Evolutionary conservation across 1,140 invertebrate species (phyloP).

Genomic region (Metopolophium dirhodum): DNA sequence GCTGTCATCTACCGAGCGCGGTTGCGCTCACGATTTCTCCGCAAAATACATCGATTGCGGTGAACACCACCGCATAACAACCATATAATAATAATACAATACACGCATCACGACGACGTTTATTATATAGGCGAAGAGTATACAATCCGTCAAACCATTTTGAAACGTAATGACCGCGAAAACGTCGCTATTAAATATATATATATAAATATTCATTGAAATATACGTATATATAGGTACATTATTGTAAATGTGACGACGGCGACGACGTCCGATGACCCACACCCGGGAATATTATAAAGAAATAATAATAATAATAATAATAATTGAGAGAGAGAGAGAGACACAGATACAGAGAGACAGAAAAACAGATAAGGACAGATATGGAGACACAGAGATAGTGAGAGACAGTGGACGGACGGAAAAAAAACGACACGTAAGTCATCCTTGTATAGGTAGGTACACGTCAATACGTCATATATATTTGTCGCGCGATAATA

Average conservation of each 20-base stretch:
- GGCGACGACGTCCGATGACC: neutral
- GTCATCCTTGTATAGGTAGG: neutral
- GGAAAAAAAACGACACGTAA: neutral
- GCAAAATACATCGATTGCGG: neutral
- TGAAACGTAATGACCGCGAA: neutral
- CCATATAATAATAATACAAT: neutral
- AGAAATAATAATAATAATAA: neutral
- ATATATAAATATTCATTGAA: neutral
- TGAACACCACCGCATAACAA: neutral
- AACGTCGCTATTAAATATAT: neutral
- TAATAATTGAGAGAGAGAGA: neutral
- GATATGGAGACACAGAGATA: too few species aligned
- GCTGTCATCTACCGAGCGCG: neutral
- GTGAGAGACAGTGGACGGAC: neutral
- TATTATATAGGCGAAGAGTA: neutral
- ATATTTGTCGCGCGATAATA: neutral
- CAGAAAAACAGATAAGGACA: neutral
- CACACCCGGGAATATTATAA: neutral
- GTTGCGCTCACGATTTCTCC: neutral
- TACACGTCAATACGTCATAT: conserved; percentile 1
- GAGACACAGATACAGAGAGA: neutral
- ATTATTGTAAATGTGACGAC: neutral
- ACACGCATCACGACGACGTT: neutral
- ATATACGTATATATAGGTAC: neutral
- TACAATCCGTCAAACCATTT: neutral